Base-by-base conservation (phyloP, 1,140 invertebrate species). In the Cydia fagiglandana region DNA sequence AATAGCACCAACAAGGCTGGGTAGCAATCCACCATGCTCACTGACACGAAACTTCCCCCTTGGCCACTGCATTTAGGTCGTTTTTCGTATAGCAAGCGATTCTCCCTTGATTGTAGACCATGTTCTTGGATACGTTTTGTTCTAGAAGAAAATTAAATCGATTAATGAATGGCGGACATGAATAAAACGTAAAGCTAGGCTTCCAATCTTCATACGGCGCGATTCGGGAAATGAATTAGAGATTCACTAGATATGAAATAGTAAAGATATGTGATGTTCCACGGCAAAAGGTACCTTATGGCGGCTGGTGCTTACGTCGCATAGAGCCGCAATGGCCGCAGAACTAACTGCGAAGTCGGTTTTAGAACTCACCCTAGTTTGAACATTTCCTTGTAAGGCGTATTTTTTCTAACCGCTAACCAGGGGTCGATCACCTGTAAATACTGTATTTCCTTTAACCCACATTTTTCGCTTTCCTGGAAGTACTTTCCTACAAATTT, bases 381-480 rank as follows among this genome's bases (percentile, higher is more conserved):
- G 15, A 96, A 91, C 75, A 95, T 92, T 83, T 96, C 95, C 76
- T 92, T 93, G 76, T 94, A 96, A 0, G 95, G 94, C 0, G 95
- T 94, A 76, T 94, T 93, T 77, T 94, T 94, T 76, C 93, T 92
- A 0, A 96, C 92, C 0, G 94, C 94, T 17, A 95, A 78, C 88
- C 94, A 94, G 0, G 95, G 95, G 82, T 95, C 92, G 2, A 94
- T 89, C 0, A 95, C 91, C 78, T 95, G 93, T 4, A 96, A 78
- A 76, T 93, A 95, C 80, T 94, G 91, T 78, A 96, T 95, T 85
- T 95, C 95, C 64, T 94, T 91, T 1, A 96, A 84, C 0, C 94
- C 95, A 83, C 95, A 96, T 86, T 96, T 96, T 84, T 96, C 95
- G 3, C 94, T 93, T 86, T 96, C 95, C 5, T 91, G 82, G 80